Conservation (phyloP, 2,113 vertebrate genomes). For the Aythya baeri region DNA sequence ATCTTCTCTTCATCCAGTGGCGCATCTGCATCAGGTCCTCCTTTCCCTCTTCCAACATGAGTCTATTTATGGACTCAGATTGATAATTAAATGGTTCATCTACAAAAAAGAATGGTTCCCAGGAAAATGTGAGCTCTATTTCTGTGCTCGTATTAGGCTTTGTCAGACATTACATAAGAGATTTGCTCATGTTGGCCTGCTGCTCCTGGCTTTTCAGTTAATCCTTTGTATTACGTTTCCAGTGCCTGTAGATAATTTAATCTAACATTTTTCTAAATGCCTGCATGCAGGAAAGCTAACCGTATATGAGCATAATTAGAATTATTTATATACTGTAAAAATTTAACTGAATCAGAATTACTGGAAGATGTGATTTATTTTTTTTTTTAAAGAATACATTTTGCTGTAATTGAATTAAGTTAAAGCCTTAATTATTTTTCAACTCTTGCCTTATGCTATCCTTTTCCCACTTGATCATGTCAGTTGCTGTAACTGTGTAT, state of each 20-base stretch:
- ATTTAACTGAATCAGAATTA: conserved; percentile 72
- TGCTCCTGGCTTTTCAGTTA: conserved; percentile 75
- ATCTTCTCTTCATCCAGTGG: conserved; percentile 68
- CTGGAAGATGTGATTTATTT: conserved; percentile 63
- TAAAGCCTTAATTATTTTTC: conserved; percentile 73
- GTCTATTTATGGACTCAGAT: conserved; percentile 69
- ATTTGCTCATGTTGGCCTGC: conserved; percentile 68
- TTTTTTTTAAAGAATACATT: conserved; percentile 17
- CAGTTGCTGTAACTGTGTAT: background rate
- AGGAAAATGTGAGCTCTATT: conserved; percentile 70
- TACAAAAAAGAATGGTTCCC: conserved; percentile 74
- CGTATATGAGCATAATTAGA: conserved; percentile 74
- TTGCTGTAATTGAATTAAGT: conserved; percentile 67
- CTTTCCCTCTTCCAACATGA: background rate
- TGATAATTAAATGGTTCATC: conserved; percentile 77
- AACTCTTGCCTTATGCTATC: conserved; percentile 45
- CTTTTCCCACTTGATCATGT: conserved; percentile 23
- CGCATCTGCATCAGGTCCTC: conserved; percentile 49
- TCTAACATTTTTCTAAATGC: conserved; percentile 76
- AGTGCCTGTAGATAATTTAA: conserved; percentile 78
- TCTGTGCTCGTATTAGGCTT: conserved; percentile 53
- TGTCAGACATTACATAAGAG: conserved; percentile 70
- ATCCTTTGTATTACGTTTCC: conserved; percentile 76
- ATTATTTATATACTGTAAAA: conserved; percentile 80
- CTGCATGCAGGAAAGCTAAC: conserved; percentile 72